A percentile compares a stretch with the other conserved stretches of the same genome.
Evolutionary conservation across 2,888 invertebrate genomes (phyloP).

Genomic region (Leptura quadrifasciata): DNA sequence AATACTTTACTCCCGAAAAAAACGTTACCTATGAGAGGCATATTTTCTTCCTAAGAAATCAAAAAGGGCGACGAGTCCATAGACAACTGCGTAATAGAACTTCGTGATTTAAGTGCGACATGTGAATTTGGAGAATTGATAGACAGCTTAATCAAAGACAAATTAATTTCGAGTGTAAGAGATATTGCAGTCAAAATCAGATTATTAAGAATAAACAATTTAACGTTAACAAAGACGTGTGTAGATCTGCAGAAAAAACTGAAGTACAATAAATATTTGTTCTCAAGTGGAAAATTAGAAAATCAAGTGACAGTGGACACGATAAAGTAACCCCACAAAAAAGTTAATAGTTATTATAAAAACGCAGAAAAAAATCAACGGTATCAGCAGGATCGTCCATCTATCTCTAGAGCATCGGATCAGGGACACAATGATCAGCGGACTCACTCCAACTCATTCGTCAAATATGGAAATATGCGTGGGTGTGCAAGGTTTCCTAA

Average conservation of each 20-base stretch:
- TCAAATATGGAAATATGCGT: too few species aligned
- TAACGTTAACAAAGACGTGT: neutral
- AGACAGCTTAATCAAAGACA: neutral
- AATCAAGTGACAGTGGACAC: neutral
- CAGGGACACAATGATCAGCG: neutral
- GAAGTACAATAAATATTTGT: neutral
- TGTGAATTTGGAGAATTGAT: neutral
- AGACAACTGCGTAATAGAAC: too few species aligned
- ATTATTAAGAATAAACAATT: neutral
- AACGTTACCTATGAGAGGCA: too few species aligned
- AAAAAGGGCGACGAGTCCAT: too few species aligned
- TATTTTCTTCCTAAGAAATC: too few species aligned
- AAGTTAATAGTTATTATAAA: neutral
- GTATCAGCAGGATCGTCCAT: neutral
- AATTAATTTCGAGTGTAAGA: neutral
- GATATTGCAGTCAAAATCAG: neutral
- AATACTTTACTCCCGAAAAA: too few species aligned
- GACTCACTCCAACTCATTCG: neutral
- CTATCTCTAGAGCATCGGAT: neutral
- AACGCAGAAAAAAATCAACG: neutral
- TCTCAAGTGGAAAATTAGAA: neutral
- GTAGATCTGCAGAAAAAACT: neutral
- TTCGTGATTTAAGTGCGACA: too few species aligned
- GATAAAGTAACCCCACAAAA: neutral
- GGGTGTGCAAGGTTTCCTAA: too few species aligned